Conservation (phyloP, 1,140 invertebrate genomes). For the Meloidogyne hapla region DNA sequence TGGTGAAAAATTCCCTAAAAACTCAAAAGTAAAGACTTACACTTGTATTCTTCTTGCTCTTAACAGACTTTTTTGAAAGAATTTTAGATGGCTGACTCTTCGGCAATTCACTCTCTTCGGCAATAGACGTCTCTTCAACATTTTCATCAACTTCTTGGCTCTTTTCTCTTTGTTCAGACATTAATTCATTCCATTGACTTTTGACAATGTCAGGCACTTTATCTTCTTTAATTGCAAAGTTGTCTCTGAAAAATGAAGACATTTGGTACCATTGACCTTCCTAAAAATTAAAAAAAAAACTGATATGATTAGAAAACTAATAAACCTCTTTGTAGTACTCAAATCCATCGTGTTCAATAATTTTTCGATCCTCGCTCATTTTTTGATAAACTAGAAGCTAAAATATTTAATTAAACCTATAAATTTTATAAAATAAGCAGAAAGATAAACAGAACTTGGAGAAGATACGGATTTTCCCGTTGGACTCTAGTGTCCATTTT, state of each 20-base stretch:
- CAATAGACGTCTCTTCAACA: neutral
- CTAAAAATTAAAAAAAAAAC: neutral
- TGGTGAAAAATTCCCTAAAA: too few relatives aligned
- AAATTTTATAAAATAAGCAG: too few relatives aligned
- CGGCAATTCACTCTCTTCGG: too few relatives aligned
- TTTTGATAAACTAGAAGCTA: neutral
- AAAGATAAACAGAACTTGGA: too few relatives aligned
- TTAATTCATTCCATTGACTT: neutral
- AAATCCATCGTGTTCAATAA: neutral
- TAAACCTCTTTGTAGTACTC: neutral
- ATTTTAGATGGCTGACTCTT: neutral
- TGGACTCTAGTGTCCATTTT: too few relatives aligned
- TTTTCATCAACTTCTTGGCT: neutral
- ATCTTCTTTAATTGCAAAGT: neutral
- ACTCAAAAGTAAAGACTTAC: neutral
- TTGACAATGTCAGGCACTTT: neutral
- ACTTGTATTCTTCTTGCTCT: neutral
- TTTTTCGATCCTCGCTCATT: neutral
- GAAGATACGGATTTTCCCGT: too few relatives aligned
- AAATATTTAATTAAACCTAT: neutral
- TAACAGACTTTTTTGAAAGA: slow-evolving; percentile 1
- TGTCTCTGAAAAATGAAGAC: neutral
- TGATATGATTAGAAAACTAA: neutral
- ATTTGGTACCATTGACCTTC: neutral
- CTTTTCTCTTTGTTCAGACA: neutral